Evolutionary conservation across 2,888 invertebrate species (phyloP), one percentile per base, ranked within the genome.

Genomic region (Drosophila mimetica): DNA sequence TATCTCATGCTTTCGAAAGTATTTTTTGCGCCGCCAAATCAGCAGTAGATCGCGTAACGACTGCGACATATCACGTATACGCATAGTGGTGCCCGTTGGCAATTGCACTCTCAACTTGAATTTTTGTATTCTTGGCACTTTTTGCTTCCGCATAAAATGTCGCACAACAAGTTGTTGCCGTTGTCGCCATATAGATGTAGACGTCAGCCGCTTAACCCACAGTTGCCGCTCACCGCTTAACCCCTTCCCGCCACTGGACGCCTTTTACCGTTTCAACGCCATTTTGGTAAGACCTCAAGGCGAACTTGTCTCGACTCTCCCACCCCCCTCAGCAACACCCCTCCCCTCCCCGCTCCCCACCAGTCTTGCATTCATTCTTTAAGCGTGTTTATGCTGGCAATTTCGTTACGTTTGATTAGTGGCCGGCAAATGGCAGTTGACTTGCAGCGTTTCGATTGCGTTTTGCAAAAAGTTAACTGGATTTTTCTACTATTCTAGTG

Each of bases 131-230:
- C 54, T 58, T 52, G 55, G 37, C 44, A 36, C 36, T 54, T 78
- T 77, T 84, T 79, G 90, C 90, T 90, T 90, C 90, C 90, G 90
- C 77, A 83, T 90, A 83, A 89, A 64, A 89, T 89, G 89, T 86
- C 89, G 89, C 84, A 80, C 89, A 90, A 90, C 89, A 90, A 89
- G 88, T 88, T 86, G 79, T 73, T 59, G 71, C 65, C 63, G 51
- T 66, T 70, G 69, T 77, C 37, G 54, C 67, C 63, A 55, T 51
- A 57, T 57, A 66, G 63, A 67, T 64, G 78, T 73, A 66, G 63
- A 67, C 66, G 78, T 74, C 76, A 52, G 58, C 69, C 59, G 50
- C 61, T 60, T 47, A 55, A 34, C 57, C 63, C 57, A 46, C 48
- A 34, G 41, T 44, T 34, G n/a, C 63, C 48, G 16, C 32, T 28